Conservation (phyloP, 2,113 vertebrate genomes). For the Saimiri boliviensis region DNA sequence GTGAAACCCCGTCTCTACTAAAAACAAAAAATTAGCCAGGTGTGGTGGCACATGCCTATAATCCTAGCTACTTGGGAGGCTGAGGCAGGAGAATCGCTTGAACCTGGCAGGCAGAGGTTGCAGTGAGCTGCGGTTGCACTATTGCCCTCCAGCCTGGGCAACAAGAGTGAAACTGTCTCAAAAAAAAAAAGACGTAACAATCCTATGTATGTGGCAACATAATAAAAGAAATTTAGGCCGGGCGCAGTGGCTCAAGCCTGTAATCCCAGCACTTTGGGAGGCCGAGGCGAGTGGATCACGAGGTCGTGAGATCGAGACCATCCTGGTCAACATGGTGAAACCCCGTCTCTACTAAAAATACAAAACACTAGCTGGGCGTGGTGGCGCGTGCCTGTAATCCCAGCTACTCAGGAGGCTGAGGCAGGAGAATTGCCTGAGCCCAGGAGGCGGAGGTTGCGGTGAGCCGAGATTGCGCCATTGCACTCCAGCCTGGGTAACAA, state of each 20-base stretch:
- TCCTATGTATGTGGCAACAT: neutral
- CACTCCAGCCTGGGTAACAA: neutral
- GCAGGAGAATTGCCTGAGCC: neutral
- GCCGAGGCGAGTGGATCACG: fast-evolving
- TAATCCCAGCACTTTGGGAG: neutral
- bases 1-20: neutral
- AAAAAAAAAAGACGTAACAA: neutral
- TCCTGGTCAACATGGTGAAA: neutral
- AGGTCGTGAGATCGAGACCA: neutral
- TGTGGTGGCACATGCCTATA: neutral
- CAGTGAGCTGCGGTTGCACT: neutral
- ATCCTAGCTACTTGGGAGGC: neutral
- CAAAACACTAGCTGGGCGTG: neutral
- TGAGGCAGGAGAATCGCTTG: neutral
- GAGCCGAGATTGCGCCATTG: neutral
- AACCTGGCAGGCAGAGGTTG: neutral
- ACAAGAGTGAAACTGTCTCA: neutral
- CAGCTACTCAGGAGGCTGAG: neutral
- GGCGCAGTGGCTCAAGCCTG: neutral
- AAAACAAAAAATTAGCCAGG: neutral
- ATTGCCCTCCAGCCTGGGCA: neutral
- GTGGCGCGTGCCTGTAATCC: neutral
- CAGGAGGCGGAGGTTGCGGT: neutral
- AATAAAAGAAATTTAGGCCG: neutral
- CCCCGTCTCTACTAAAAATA: neutral